These are phyloP conservation scores for Aeoliscus strigatus DNA, from an alignment of 2,797 vertebrate species.

Conservation along the genomic window DNA sequence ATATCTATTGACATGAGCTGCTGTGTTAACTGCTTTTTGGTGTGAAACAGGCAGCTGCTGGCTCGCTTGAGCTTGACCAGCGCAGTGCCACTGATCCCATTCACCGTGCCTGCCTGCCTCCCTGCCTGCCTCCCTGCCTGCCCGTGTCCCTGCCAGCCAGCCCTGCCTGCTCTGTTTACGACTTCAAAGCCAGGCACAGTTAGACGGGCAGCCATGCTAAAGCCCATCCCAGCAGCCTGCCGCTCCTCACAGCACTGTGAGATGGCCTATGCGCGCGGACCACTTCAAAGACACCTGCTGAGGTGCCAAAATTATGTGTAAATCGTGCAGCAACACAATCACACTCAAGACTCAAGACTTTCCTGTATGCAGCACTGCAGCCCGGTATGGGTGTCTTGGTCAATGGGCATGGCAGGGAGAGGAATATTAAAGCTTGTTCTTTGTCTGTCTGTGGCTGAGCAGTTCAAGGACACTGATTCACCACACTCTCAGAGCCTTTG, in stretches of 20 bases:
- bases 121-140: constrained; percentile 28
- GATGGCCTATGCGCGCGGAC: constrained; percentile 53
- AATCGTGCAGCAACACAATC: constrained; percentile 44
- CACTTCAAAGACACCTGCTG: constrained; percentile 71
- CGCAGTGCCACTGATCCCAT: constrained; percentile 64
- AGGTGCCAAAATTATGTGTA: constrained; percentile 57
- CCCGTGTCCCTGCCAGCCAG: constrained; percentile 46
- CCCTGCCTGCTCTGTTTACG: constrained; percentile 63
- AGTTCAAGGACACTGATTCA: constrained; percentile 73
- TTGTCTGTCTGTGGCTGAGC: constrained; percentile 61
- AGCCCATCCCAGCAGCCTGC: constrained; percentile 62
- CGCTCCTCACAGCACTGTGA: constrained; percentile 43
- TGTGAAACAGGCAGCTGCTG: constrained; percentile 65
- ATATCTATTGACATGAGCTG: constrained; percentile 69
- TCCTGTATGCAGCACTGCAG: constrained; percentile 28
- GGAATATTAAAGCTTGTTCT: constrained; percentile 57
- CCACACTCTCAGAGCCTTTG: constrained; percentile 54
- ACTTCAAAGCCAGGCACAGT: constrained; percentile 71
- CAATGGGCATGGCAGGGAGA: constrained; percentile 39
- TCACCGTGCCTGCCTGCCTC: constrained; percentile 46
- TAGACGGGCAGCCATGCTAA: constrained; percentile 63
- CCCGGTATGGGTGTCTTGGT: constrained; percentile 31
- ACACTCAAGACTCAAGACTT: constrained; percentile 18
- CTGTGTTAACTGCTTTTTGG: constrained; percentile 59
- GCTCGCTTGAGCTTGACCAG: constrained; percentile 61